These are phyloP conservation scores for Oncorhynchus clarkii DNA, from an alignment of 2,113 vertebrate genomes.

Conservation along the genomic window DNA sequence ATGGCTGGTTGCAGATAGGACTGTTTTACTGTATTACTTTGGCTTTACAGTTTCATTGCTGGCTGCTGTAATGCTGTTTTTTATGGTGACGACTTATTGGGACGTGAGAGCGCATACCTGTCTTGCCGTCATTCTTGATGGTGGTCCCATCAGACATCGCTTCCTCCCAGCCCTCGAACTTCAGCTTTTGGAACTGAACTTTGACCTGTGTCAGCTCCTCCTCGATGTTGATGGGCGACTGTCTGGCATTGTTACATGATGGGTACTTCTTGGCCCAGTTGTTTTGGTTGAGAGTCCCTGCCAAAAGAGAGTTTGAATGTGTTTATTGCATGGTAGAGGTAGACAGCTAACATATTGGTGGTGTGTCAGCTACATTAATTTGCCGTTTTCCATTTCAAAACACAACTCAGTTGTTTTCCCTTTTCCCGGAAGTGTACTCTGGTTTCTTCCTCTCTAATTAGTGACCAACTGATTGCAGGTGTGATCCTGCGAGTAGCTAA, in stretches of 20 bases:
- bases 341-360: not conserved
- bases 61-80: too few relatives aligned
- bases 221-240: slow-evolving; percentile 94
- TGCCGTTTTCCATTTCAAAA: not conserved
- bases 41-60: too few relatives aligned
- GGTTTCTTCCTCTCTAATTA: not conserved
- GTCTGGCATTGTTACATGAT: slow-evolving; percentile 90
- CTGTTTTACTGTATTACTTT: too few relatives aligned
- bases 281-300: slow-evolving; percentile 92
- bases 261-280: slow-evolving; percentile 95
- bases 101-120: slow-evolving; percentile 72
- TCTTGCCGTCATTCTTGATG: slow-evolving; percentile 94
- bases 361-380: too few relatives aligned
- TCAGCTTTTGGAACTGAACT: slow-evolving; percentile 87
- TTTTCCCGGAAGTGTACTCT: not conserved
- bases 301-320: not conserved
- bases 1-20: too few relatives aligned
- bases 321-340: not conserved
- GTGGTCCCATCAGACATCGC: slow-evolving; percentile 74
- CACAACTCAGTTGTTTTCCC: too few relatives aligned
- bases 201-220: slow-evolving; percentile 90
- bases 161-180: slow-evolving; percentile 87
- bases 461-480: slow-evolving; percentile 12
- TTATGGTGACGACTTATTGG: too few relatives aligned
- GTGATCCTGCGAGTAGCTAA: slow-evolving; percentile 20